Base-by-base conservation (phyloP, 2,888 invertebrate species). In the Coremacera marginata region DNA sequence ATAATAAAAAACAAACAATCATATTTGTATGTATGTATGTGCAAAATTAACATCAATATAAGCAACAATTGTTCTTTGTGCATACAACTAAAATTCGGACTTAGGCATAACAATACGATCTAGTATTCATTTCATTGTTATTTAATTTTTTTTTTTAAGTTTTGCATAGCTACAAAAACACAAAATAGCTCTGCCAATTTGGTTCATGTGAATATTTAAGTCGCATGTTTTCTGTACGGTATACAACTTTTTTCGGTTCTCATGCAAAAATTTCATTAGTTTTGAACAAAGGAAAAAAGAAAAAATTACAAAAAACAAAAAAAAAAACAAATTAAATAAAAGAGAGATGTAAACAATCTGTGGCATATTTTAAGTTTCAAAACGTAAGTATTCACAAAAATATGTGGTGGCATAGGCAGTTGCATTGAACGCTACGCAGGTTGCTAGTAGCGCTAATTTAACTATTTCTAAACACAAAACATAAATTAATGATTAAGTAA, bases 381-480 rank as follows among this genome's bases (percentile, higher is more conserved):
- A 80, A 79, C 81, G 80, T 77, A 79, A 81, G 78, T 81, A 78
- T 81, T 80, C 81, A 81, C 81, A 81, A 79, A 81, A 80, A 70
- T 27, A 49, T 44, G 51, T 19, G 31, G n/a, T 19, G 55, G 2
- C 55, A 19, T n/a, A 16, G 25, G 62, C 8, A 55, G 55, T 16
- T 55, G n/a, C 1, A 19, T 8, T 55, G 55, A 19, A n/a, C 57
- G 19, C 57, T 25, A 57, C 57, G 19, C 4, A 22, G 27, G 57
- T 22, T 27, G 3, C 57, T 25, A 14, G 22, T 27, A 22, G 25
- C 22, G 57, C 57, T 60, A 60, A 22, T 8, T 19, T 25, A 60
- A 60, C 57, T 60, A 25, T 1, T 22, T 22, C 57, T 60, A 9
- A 22, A 60, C 19, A 3, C 11, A 60, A 60, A 11, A 60, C 22